Base-by-base conservation (phyloP, 2,888 invertebrate species). In the Ennomos erosarius region DNA sequence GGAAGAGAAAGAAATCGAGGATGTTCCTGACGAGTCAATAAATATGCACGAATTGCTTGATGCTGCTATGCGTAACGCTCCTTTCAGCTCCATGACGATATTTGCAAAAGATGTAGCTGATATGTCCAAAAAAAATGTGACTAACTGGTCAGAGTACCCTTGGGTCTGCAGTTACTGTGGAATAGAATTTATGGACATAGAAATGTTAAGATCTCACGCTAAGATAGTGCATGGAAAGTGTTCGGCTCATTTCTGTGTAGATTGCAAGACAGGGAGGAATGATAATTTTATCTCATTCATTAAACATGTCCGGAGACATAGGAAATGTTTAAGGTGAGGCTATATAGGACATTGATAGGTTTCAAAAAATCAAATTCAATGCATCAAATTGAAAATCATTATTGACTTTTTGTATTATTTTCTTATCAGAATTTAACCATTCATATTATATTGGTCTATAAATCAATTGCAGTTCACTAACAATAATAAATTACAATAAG, bases 241-340 rank as follows among this genome's bases (percentile, higher is more conserved):
- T 62, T 89, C 93, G 0, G 94, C 94, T 8, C 95, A 94, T 70
- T 91, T 93, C 72, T 96, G 96, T 75, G 93, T 94, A 13, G 94
- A 95, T 71, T 96, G 96, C 75, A 94, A 94, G 55, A 69, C 66
- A 0, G 94, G 94, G 68, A 91, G 94, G 81, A 93, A 94, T 10
- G 93, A 93, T 43, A 94, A 94, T 71, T 95, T 95, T 79, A 88
- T 90, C 59, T 91, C 93, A 5, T 96, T 96, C 75, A 76, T 95
- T 8, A 93, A 93, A 53, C 96, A 96, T 80, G 94, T 95, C 0
- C 85, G 93, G 63, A 90, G 93, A 46, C 96, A 96, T 77, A 91
- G 94, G 65, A 93, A 93, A 57, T 91, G 91, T 69, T 81, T 95
- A 34, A 93, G 94, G 88, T 95, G 43, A 60, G 55, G 10, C 26